Conservation (phyloP, 2,797 vertebrate genomes). For the Labroides dimidiatus region DNA sequence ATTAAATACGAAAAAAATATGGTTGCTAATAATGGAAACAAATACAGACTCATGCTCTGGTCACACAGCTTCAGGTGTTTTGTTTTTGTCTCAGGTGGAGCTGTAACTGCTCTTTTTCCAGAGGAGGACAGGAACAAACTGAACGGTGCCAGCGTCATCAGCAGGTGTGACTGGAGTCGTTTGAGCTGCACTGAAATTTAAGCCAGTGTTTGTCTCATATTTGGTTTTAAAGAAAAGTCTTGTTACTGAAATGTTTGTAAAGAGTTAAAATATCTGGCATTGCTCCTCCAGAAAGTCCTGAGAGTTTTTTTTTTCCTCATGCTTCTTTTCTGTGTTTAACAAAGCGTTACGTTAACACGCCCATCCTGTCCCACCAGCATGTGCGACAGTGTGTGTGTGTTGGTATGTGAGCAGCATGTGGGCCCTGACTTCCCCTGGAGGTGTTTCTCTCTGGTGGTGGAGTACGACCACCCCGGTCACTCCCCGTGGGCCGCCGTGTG, state of each 20-base stretch:
- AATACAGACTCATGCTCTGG: background rate
- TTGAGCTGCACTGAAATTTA: background rate
- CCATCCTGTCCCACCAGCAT: slow-evolving; percentile 72
- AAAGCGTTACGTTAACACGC: slow-evolving; percentile 15
- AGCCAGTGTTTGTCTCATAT: too few relatives aligned
- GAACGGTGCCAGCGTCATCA: slow-evolving; percentile 77
- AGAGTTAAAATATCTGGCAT: too few relatives aligned
- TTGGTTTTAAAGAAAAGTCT: too few relatives aligned
- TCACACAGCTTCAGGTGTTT: background rate
- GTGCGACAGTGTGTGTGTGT: slow-evolving; percentile 78
- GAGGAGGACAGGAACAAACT: slow-evolving; percentile 76
- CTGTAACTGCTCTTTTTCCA: slow-evolving; percentile 74
- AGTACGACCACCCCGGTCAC: slow-evolving; percentile 87
- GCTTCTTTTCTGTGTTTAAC: background rate
- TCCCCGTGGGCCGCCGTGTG: slow-evolving; percentile 88
- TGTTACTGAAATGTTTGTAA: too few relatives aligned
- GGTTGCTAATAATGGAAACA: background rate
- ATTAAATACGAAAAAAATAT: too few relatives aligned
- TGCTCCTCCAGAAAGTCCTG: too few relatives aligned
- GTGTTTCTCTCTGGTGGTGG: slow-evolving; percentile 89
- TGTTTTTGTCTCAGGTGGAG: slow-evolving; percentile 75
- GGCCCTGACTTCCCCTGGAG: slow-evolving; percentile 92
- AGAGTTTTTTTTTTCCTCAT: too few relatives aligned
- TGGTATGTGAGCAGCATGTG: slow-evolving; percentile 87
- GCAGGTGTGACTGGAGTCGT: slow-evolving; percentile 75